Conservation (phyloP, 2,113 vertebrate genomes). For the Mormyrus iriodes region DNA sequence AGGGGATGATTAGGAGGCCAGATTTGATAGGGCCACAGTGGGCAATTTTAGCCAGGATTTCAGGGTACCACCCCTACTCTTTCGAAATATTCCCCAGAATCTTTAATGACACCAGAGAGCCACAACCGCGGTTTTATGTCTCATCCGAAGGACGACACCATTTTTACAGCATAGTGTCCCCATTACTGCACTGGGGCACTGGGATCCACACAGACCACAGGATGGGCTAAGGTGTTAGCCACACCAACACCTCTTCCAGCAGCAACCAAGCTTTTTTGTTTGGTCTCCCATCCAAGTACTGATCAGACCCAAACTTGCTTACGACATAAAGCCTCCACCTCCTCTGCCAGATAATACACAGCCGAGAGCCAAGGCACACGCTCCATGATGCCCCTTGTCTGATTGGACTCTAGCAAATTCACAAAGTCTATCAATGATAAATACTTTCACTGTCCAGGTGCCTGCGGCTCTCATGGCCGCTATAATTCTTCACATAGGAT, state of each 20-base stretch:
- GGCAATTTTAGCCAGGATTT: not conserved
- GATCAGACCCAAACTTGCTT: too few relatives aligned
- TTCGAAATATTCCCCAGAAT: not conserved
- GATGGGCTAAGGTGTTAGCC: too few relatives aligned
- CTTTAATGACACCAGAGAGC: too few relatives aligned
- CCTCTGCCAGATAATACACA: not conserved
- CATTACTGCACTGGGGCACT: too few relatives aligned
- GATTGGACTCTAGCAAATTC: not conserved
- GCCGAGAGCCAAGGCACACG: not conserved
- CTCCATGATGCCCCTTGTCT: not conserved
- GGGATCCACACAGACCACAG: too few relatives aligned
- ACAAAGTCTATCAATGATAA: not conserved
- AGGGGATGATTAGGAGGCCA: not conserved
- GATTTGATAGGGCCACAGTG: not conserved
- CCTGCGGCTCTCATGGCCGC: not conserved
- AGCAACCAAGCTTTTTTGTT: too few relatives aligned
- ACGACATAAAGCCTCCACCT: not conserved
- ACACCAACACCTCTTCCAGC: too few relatives aligned
- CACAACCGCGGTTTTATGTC: too few relatives aligned
- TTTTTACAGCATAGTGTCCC: too few relatives aligned
- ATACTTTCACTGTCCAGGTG: not conserved
- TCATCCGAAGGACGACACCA: too few relatives aligned
- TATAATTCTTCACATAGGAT: too few relatives aligned
- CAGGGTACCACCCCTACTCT: not conserved
- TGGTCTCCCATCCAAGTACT: too few relatives aligned